These are phyloP conservation scores for Cottoperca gobio DNA, from an alignment of 2,797 vertebrate genomes.

Conservation along the genomic window DNA sequence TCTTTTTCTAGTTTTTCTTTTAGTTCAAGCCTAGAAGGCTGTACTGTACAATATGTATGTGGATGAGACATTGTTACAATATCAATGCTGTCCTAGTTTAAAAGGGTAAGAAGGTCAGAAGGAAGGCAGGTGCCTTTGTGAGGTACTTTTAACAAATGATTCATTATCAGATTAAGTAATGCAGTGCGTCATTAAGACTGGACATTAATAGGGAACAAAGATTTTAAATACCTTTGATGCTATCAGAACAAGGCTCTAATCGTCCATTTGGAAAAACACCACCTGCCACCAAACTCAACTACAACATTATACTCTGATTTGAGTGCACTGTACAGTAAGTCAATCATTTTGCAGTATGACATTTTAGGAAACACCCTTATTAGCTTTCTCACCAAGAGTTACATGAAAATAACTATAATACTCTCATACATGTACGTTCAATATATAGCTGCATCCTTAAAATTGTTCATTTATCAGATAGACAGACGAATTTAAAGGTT, in stretches of 20 bases:
- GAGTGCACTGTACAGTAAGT: neutral
- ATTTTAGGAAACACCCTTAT: neutral
- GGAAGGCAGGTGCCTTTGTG: slow-evolving; percentile 7
- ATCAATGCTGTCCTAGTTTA: slow-evolving; percentile 27
- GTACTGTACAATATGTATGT: slow-evolving; percentile 49
- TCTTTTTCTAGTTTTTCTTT: slow-evolving; percentile 53
- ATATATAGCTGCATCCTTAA: neutral
- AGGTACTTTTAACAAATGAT: slow-evolving; percentile 24
- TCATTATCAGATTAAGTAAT: slow-evolving; percentile 8
- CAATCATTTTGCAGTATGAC: neutral
- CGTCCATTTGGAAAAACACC: neutral
- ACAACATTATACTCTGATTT: neutral
- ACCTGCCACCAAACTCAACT: neutral
- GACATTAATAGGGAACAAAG: neutral
- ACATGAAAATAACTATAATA: neutral
- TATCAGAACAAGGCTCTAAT: neutral
- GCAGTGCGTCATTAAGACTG: neutral
- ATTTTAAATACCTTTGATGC: neutral
- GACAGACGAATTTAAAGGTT: neutral
- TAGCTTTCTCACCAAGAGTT: neutral
- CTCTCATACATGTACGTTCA: neutral
- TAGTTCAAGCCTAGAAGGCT: slow-evolving; percentile 35
- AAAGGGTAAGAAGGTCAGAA: slow-evolving; percentile 33
- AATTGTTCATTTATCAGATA: neutral
- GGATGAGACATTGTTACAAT: slow-evolving; percentile 50